phyloP scores from a whole-genome alignment of 2,888 invertebrate genomes.

The Fabriciana adippe region DNA sequence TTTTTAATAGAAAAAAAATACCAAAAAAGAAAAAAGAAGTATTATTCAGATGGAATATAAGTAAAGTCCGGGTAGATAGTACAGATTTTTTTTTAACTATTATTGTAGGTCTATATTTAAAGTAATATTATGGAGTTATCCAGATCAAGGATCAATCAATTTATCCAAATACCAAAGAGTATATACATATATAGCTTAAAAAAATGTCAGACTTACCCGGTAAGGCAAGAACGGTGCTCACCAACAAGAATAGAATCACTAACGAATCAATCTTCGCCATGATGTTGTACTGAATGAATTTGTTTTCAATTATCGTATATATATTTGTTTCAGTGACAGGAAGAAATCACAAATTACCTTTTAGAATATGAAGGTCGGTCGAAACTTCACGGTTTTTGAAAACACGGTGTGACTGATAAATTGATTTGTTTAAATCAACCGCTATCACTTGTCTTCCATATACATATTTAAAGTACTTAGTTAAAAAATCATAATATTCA shows the following conservation, averaged over 20 bases:
- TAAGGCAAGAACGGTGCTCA: conserved; percentile 14
- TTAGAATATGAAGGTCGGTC: conserved; percentile 22
- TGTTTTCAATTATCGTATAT: conserved; percentile 17
- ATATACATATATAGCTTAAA: too few species aligned
- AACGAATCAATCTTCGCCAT: conserved; percentile 20
- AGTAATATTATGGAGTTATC: too few species aligned
- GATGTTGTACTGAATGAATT: neutral
- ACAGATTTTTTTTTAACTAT: too few species aligned
- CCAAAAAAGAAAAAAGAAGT: too few species aligned
- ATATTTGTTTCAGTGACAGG: conserved; percentile 26
- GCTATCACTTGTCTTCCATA: neutral
- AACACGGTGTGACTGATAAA: conserved; percentile 1
- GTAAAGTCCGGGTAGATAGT: too few species aligned
- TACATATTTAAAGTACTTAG: neutral
- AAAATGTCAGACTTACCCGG: conserved; percentile 15
- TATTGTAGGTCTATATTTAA: too few species aligned
- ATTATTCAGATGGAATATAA: too few species aligned
- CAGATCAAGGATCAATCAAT: too few species aligned
- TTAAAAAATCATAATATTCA: too few species aligned
- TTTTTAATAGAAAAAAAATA: too few species aligned
- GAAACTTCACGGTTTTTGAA: conserved; percentile 23
- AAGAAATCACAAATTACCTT: conserved; percentile 14
- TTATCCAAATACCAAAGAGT: too few species aligned
- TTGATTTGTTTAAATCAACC: conserved; percentile 16
- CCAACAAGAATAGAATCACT: conserved; percentile 11